A percentile compares a stretch with the other conserved stretches of the same genome.
These are phyloP conservation scores for Drosophila persimilis DNA, from an alignment of 1,140 invertebrate genomes.

Conservation along the genomic window DNA sequence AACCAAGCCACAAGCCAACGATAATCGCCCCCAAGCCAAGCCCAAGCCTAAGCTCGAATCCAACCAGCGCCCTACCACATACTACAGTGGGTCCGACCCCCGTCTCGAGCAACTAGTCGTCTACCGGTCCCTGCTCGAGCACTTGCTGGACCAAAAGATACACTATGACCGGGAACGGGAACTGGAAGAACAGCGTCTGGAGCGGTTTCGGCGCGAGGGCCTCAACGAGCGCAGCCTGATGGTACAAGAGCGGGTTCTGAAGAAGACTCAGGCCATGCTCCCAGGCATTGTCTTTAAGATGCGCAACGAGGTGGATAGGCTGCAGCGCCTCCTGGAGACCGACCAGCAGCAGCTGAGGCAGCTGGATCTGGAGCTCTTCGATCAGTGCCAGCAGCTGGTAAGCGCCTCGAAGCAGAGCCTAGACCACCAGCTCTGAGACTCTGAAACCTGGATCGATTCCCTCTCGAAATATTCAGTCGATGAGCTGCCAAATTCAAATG, in stretches of 20 bases:
- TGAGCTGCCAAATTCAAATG: conserved; percentile 12
- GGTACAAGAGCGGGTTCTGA: conserved; percentile 47
- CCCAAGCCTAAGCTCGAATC: no score
- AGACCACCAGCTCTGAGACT: conserved; percentile 10
- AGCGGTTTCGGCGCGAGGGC: conserved; percentile 54
- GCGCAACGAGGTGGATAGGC: conserved; percentile 58
- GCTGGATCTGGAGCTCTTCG: conserved; percentile 33
- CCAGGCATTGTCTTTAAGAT: conserved; percentile 58
- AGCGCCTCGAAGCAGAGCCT: conserved; percentile 30
- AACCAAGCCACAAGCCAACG: conserved; percentile 13
- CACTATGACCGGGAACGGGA: conserved; percentile 48
- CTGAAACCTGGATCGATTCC: no score
- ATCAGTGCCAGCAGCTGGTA: conserved; percentile 21
- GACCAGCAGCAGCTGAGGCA: conserved; percentile 18
- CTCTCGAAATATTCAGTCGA: neutral
- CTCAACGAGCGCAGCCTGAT: conserved; percentile 19
- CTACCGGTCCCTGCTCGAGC: conserved; percentile 42
- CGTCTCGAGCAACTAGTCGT: conserved; percentile 57
- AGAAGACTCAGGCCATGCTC: conserved; percentile 38
- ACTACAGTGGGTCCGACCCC: conserved; percentile 22
- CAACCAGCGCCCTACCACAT: neutral
- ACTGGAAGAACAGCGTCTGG: conserved; percentile 44
- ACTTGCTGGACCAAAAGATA: conserved; percentile 53
- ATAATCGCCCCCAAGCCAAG: neutral
- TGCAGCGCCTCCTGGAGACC: conserved; percentile 39